Evolutionary conservation across 2,888 invertebrate genomes (phyloP), one percentile per base, ranked within the genome.

Genomic region (Tenthredo notha): DNA sequence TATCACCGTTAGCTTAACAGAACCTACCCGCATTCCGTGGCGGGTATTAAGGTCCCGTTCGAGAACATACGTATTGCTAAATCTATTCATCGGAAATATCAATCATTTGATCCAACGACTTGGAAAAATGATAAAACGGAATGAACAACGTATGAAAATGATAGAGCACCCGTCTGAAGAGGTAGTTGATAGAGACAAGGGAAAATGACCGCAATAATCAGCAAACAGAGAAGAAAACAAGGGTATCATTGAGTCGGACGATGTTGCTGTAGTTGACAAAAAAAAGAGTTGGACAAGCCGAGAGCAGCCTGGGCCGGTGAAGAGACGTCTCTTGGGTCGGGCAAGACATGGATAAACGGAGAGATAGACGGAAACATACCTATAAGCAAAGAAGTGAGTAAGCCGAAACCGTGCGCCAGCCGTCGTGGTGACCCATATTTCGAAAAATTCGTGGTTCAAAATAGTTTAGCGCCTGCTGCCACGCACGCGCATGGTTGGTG

Each of bases 371-470:
- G 40, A 61, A 65, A 80, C 40, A 25, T 43, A 33, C 33, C 33
- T 33, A 54, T 54, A 65, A 65, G 80, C 37, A 65, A 43, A 80
- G 80, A 83, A 67, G 47, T 65, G 70, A 67, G 83, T 70, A 83
- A 83, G 83, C 67, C 67, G 83, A 70, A 43, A 65, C 15, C 67
- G 67, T 37, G 47, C 67, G 83, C 61, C 58, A 61, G 61, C 80
- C 37, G 58, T 61, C 12, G 80, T 78, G 87, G 87, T 91, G 92
- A 92, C 92, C 92, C 89, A 92, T 91, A 92, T 92, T 90, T 90
- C 92, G 90, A 91, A 91, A 92, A 92, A 92, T 91, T 88, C 86
- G 80, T 87, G 83, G 90, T 90, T 91, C 87, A 91, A 92, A 92
- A 92, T 92, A 92, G 91, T 91, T 88, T 86, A 87, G 85, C 83